phyloP scores from a whole-genome alignment of 2,113 vertebrate species.

The Numida meleagris region DNA sequence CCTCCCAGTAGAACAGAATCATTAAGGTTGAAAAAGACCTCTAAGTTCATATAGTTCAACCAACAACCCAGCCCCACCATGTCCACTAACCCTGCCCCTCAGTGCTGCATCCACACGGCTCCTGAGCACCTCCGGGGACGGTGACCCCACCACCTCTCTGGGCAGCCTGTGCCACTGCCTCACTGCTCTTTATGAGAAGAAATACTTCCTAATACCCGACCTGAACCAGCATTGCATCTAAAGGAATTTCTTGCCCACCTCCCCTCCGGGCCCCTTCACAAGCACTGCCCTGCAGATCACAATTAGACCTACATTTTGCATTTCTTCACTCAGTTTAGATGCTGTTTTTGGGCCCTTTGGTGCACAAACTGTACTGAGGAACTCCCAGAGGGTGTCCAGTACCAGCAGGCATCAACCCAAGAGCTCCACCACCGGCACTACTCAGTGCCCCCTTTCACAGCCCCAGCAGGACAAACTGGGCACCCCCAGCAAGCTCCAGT shows the following conservation, averaged over 20 bases:
- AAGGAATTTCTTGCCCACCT: neutral
- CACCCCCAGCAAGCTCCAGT: neutral
- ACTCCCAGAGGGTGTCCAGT: neutral
- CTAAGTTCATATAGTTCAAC: too few relatives aligned
- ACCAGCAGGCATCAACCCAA: neutral
- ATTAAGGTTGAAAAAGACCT: too few relatives aligned
- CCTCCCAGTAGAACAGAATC: neutral
- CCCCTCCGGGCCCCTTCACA: neutral
- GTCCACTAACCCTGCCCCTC: too few relatives aligned
- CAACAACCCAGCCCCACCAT: too few relatives aligned
- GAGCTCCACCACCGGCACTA: fast-evolving
- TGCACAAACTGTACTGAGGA: fast-evolving
- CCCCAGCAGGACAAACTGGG: neutral
- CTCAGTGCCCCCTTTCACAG: neutral
- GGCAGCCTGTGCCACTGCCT: too few relatives aligned
- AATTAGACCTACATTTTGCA: neutral
- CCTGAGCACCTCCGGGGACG: too few relatives aligned
- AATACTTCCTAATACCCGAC: too few relatives aligned
- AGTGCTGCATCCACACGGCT: too few relatives aligned
- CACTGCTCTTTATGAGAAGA: too few relatives aligned
- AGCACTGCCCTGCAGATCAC: neutral
- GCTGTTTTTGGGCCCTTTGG: fast-evolving
- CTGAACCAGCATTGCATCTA: fast-evolving
- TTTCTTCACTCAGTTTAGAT: neutral
- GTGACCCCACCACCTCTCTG: too few relatives aligned